phyloP scores from a whole-genome alignment of 2,888 invertebrate genomes.

The Halocaridina rubra region DNA sequence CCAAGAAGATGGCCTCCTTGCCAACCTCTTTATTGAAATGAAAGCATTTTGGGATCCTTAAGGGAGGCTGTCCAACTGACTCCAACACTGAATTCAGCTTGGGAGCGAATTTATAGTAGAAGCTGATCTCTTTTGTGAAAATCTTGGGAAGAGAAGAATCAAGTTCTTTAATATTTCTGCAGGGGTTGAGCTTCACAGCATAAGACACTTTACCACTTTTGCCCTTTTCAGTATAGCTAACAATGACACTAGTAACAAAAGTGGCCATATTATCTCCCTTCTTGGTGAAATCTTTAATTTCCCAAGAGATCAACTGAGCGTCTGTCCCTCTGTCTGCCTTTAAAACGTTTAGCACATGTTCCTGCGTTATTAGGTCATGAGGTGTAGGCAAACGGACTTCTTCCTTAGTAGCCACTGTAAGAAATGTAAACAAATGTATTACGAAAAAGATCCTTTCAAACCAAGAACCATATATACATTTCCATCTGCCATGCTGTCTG shows the following conservation, averaged over 20 bases:
- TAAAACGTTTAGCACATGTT: conserved; percentile 15
- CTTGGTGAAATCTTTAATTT: conserved; percentile 36
- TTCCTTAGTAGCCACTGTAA: too few species aligned
- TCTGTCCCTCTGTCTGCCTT: conserved; percentile 36
- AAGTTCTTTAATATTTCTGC: background rate
- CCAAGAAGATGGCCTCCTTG: conserved; percentile 12
- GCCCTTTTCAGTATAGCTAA: background rate
- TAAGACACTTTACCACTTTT: conserved; percentile 15
- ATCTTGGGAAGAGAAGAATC: background rate
- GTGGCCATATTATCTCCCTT: conserved; percentile 54
- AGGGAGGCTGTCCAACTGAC: background rate
- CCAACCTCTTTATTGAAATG: background rate
- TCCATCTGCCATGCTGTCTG: too few species aligned
- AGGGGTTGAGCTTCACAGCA: conserved; percentile 39
- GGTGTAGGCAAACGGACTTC: too few species aligned
- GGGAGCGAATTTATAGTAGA: conserved; percentile 25
- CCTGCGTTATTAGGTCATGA: conserved; percentile 33
- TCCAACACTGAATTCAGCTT: background rate
- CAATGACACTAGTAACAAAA: conserved; percentile 41
- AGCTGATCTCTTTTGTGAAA: conserved; percentile 31
- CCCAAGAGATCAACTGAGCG: conserved; percentile 17
- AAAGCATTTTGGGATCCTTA: conserved; percentile 22
- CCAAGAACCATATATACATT: too few species aligned
- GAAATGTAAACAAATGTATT: too few species aligned
- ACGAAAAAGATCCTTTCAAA: too few species aligned